Base-by-base conservation (phyloP, 1,140 invertebrate genomes). In the Lepidotrigona ventralis region DNA sequence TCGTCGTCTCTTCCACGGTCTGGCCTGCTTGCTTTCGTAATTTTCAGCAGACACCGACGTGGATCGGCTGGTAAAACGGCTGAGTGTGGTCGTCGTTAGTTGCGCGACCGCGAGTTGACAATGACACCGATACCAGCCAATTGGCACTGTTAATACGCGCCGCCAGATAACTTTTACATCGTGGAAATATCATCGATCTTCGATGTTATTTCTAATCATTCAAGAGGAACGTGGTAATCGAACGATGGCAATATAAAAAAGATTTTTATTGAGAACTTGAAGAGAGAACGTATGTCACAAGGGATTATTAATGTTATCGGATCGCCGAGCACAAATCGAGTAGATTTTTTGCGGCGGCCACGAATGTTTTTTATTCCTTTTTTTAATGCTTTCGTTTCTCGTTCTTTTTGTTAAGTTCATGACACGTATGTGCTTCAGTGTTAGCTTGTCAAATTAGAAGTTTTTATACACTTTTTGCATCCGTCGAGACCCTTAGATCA, bases 1-100 rank as follows among this genome's bases (percentile, higher is more conserved):
- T 83, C 81, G 81, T 78, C 74, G 54, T 82, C 74, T 82, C 77
- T 82, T 60, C 58, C n/a, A 75, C 8, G n/a, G n/a, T 14, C 19
- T 26, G 71, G n/a, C 56, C 14, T 17, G 39, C 60, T 46, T n/a
- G 19, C 39, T 81, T 76, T 81, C 75, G 74, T 29, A 33, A 83
- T 83, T 83, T 78, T 54, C 29, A 54, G 15, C 74, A 51, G 77
- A 21, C 15, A 58, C 21, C 46, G 39, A 46, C 39, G 8, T 8
- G 6, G 39, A 46, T 46, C 39, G 39, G 8, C 39, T 46, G 23
- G 21, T 21, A 46, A 63, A 78, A 66, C 66, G 69, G 53, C 69
- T 76, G 53, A 8, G 39, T 33, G 69, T 29, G n/a, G 51, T 14
- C n/a, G 73, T 69, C 64, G 73, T 77, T 77, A 69, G 17, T 64